phyloP scores from a whole-genome alignment of 2,113 vertebrate species.

The Bubo blakistoni region DNA sequence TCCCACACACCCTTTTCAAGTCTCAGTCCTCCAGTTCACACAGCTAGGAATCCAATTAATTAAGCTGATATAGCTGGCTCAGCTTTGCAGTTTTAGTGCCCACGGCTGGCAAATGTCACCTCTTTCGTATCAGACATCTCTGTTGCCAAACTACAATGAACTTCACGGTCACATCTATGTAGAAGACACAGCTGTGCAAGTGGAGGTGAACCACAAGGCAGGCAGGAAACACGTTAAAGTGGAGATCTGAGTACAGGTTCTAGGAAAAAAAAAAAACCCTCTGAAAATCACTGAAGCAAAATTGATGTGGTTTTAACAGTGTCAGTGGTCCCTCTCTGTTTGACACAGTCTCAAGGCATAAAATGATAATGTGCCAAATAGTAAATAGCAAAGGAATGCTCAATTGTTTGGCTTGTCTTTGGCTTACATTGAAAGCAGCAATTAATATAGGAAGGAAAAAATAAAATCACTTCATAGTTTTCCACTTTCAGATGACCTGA shows the following conservation, averaged over 20 bases:
- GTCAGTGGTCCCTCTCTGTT: neutral
- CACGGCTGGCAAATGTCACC: neutral
- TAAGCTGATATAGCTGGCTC: constrained; percentile 11
- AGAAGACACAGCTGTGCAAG: neutral
- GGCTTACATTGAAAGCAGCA: neutral
- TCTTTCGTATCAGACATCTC: neutral
- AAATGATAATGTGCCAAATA: neutral
- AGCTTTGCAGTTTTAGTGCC: neutral
- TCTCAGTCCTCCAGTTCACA: neutral
- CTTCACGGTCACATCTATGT: neutral
- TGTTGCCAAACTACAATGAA: neutral
- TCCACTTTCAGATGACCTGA: neutral
- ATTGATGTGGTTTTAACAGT: neutral
- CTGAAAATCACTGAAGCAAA: neutral
- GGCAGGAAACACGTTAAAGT: neutral
- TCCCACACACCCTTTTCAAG: neutral
- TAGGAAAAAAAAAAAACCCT: neutral
- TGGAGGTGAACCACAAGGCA: neutral
- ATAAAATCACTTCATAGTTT: neutral
- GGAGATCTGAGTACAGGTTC: neutral
- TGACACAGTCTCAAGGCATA: neutral
- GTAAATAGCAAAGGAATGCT: neutral
- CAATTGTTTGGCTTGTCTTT: neutral
- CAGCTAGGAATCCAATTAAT: constrained; percentile 8
- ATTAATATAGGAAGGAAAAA: neutral